A percentile compares a stretch with the other conserved stretches of the same genome.
Conservation (phyloP, 2,797 vertebrate species). For the Rhynchonycteris naso region DNA sequence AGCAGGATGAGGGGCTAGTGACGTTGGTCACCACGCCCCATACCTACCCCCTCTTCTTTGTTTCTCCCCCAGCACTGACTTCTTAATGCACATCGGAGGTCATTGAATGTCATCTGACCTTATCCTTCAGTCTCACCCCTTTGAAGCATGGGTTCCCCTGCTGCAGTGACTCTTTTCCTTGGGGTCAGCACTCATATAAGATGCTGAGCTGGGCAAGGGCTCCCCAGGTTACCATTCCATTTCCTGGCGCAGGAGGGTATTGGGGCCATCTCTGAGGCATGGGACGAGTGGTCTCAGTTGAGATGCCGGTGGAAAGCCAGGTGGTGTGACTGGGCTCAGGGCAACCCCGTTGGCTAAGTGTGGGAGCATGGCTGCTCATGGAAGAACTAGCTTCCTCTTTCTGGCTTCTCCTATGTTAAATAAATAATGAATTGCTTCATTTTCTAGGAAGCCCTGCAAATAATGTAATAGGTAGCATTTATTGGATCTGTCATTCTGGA, state of each 20-base stretch:
- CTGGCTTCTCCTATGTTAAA: background rate
- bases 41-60: background rate
- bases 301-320: background rate
- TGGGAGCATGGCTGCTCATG: background rate
- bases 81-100: background rate
- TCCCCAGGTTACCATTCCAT: background rate
- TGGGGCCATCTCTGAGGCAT: background rate
- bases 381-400: background rate
- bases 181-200: background rate
- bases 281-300: background rate
- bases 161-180: background rate
- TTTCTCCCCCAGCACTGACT: background rate
- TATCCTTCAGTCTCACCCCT: background rate
- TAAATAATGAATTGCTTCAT: background rate
- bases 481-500: background rate
- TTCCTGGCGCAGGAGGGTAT: background rate
- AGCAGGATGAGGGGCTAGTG: background rate
- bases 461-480: background rate
- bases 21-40: background rate
- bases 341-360: background rate
- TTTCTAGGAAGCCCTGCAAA: constrained; percentile 10
- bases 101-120: background rate
- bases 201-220: background rate
- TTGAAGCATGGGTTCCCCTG: background rate
- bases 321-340: background rate